phyloP scores from a whole-genome alignment of 1,140 invertebrate genomes.

The Probaryconus sp. region DNA sequence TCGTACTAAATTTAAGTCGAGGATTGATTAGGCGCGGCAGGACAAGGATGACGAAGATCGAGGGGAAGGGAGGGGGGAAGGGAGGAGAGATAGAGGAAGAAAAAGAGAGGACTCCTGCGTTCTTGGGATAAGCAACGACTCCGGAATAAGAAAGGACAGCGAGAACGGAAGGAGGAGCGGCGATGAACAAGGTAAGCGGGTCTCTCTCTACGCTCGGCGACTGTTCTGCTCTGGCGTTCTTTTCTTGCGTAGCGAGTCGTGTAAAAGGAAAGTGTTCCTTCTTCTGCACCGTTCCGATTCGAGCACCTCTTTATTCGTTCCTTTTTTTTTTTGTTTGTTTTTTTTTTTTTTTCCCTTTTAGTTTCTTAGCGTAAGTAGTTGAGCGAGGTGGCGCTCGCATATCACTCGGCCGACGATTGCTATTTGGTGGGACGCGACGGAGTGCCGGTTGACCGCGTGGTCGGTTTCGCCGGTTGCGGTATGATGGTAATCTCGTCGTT shows the following conservation, averaged over 20 bases:
- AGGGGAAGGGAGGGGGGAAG: conserved; percentile 57
- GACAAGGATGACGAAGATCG: conserved; percentile 56
- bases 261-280: conserved; percentile 57
- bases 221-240: conserved; percentile 26
- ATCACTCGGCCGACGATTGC: conserved; percentile 75
- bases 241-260: conserved; percentile 49
- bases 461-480: conserved; percentile 86
- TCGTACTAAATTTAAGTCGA: conserved; percentile 18
- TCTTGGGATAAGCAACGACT: no score
- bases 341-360: no score
- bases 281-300: conserved; percentile 8
- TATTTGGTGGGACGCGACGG: conserved; percentile 74
- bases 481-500: conserved; percentile 96
- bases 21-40: conserved; percentile 53
- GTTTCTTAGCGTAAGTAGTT: conserved; percentile 63
- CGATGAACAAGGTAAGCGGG: conserved; percentile 62
- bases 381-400: conserved; percentile 67
- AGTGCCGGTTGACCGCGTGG: conserved; percentile 70
- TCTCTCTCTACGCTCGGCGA: conserved; percentile 51
- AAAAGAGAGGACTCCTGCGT: no score
- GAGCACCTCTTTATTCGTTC: no score
- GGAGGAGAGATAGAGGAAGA: no score
- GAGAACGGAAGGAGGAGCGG: conserved; percentile 59
- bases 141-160: conserved; percentile 55
- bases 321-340: no score